phyloP scores from a whole-genome alignment of 2,797 vertebrate genomes.

The Phoxinus dragarum region DNA sequence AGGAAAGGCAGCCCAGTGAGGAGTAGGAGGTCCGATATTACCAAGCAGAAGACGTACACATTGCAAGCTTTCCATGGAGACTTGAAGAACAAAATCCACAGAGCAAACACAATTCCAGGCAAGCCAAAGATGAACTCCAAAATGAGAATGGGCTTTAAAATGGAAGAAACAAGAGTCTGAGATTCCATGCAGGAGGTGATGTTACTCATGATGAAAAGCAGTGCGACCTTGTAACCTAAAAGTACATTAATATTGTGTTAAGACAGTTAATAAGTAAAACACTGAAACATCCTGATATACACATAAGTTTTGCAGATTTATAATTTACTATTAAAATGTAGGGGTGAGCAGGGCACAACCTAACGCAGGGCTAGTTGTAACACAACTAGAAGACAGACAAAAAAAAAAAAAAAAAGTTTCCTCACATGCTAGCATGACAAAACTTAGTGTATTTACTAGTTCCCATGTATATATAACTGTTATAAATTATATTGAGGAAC shows the following conservation, averaged over 20 bases:
- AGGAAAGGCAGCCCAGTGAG: conserved; percentile 76
- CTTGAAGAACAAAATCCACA: conserved; percentile 79
- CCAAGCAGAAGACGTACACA: conserved; percentile 75
- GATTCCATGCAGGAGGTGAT: conserved; percentile 44
- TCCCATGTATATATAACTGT: not conserved
- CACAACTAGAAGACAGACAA: too few species aligned
- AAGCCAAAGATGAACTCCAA: conserved; percentile 76
- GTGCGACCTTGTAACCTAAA: not conserved
- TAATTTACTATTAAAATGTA: not conserved
- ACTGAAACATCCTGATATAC: not conserved
- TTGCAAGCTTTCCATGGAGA: conserved; percentile 72
- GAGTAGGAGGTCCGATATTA: conserved; percentile 78
- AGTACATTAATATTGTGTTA: not conserved
- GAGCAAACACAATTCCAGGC: conserved; percentile 68
- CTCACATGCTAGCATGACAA: not conserved
- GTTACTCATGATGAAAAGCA: conserved; percentile 52
- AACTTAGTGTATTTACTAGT: not conserved
- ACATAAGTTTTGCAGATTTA: not conserved
- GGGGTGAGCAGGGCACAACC: not conserved
- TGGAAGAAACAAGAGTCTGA: not conserved
- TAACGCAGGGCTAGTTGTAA: not conserved
- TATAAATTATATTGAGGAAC: too few species aligned
- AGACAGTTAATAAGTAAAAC: not conserved
- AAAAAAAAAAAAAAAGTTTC: not conserved
- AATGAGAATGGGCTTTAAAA: conserved; percentile 71